phyloP scores from a whole-genome alignment of 1,140 invertebrate species.

The Drosophila equinoxialis region DNA sequence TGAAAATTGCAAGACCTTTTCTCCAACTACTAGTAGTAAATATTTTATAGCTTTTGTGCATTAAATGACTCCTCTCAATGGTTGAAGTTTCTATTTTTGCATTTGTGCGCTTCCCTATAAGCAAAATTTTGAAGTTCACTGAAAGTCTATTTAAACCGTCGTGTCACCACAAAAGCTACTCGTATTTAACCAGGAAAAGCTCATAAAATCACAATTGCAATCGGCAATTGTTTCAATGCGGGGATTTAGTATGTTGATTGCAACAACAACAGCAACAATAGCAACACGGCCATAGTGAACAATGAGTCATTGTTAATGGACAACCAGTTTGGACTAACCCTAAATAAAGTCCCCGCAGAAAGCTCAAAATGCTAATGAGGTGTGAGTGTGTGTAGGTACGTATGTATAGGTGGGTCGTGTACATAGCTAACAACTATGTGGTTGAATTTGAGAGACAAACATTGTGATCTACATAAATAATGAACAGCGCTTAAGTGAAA shows the following conservation, averaged over 20 bases:
- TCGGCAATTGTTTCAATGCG: conserved; percentile 46
- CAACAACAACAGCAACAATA: background rate
- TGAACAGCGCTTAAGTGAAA: background rate
- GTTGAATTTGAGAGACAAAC: conserved; percentile 16
- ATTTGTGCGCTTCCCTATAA: background rate
- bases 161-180: conserved; percentile 29
- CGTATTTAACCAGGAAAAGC: conserved; percentile 34
- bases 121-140: background rate
- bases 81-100: background rate
- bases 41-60: conserved; percentile 16
- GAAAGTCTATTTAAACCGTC: conserved; percentile 44
- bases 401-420: conserved; percentile 21
- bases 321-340: conserved; percentile 44
- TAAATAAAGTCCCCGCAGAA: conserved; percentile 45
- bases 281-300: conserved; percentile 18
- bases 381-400: background rate
- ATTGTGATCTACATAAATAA: conserved; percentile 1
- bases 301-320: conserved; percentile 62
- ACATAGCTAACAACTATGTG: conserved; percentile 31
- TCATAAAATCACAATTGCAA: conserved; percentile 73
- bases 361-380: conserved; percentile 61
- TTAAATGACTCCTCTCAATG: conserved; percentile 1
- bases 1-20: background rate
- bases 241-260: conserved; percentile 42
- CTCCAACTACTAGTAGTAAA: background rate